These are phyloP conservation scores for Nannospalax galili DNA, from an alignment of 2,113 vertebrate genomes.

Conservation along the genomic window DNA sequence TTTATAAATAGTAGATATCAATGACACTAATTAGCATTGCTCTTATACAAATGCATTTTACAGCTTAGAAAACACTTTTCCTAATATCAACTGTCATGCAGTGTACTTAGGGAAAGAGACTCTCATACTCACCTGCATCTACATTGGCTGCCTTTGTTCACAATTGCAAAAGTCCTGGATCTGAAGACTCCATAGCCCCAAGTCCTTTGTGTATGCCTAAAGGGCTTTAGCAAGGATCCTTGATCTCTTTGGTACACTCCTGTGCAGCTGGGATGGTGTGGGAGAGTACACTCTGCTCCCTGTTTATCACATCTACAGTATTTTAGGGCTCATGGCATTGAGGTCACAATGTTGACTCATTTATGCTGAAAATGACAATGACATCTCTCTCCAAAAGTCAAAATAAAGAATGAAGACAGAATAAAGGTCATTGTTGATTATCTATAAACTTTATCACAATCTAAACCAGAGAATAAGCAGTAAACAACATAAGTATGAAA, in stretches of 20 bases:
- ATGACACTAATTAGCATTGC: conserved; percentile 44
- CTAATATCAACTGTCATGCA: background rate
- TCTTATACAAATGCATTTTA: conserved; percentile 42
- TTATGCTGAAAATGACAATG: background rate
- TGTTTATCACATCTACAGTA: background rate
- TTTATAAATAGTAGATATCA: conserved; percentile 32
- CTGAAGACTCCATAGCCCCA: background rate
- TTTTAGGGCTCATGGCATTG: background rate
- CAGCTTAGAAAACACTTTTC: conserved; percentile 18
- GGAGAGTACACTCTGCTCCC: background rate
- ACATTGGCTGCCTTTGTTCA: rapidly evolving
- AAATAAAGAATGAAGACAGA: background rate
- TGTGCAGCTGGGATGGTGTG: background rate
- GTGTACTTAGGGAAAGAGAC: background rate
- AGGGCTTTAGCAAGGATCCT: background rate
- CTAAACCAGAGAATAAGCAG: background rate
- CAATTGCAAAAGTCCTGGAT: background rate
- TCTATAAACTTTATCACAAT: background rate
- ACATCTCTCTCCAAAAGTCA: background rate
- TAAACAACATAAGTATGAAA: background rate
- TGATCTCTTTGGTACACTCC: too few species aligned
- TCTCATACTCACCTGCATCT: background rate
- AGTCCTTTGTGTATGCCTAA: too few species aligned
- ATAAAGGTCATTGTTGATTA: background rate
- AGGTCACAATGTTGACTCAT: background rate